Base-by-base conservation (phyloP, 2,113 vertebrate genomes). In the Centrocercus urophasianus region DNA sequence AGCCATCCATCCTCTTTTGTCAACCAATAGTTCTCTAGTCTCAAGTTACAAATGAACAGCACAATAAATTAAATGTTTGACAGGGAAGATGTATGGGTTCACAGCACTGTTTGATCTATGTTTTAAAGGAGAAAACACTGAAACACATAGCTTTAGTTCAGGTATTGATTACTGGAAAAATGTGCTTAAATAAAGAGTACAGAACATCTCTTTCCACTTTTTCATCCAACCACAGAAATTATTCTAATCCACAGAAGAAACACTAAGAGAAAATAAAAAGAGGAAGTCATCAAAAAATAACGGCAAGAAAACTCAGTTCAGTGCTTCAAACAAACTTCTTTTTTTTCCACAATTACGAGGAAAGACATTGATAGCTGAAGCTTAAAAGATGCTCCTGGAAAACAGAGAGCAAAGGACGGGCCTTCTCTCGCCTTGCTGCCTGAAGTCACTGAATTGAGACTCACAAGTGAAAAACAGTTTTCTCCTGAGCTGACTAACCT, bases 31-130 rank as follows among this genome's bases (percentile, higher is more conserved):
- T 47, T 89, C 85, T 96, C 56, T 57, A 94, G 60, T 95, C 94
- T 96, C 84, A 66, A 93, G 93, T 76, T 95, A 87, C 93, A 97
- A 96, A 95, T 95, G 93, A 97, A 93, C 82, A 94, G 74, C 34
- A 85, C 93, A 97, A 96, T 89, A 97, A 97, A 97, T 97, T 96
- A 97, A 96, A 95, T 81, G 83, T 90, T 95, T 96, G 96, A 93
- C 90, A 93, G 79, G 79, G 81, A 96, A 96, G 92, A 96, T 88
- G 48, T 76, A 90, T 86, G 60, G 79, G 34, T 93, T 96, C 93
- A 81, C 89, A 90, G 78, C 74, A 54, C 66, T 87, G 19, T 82
- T 87, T 94, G 93, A 93, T 96, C 93, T 95, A 63, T 82, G 96
- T 65, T 96, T 96, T 94, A 86, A 96, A 95, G 94, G 65, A 70